A percentile compares a stretch with the other conserved stretches of the same genome.
These are phyloP conservation scores for Kryptopterus vitreolus DNA, from an alignment of 2,797 vertebrate genomes.

Conservation along the genomic window DNA sequence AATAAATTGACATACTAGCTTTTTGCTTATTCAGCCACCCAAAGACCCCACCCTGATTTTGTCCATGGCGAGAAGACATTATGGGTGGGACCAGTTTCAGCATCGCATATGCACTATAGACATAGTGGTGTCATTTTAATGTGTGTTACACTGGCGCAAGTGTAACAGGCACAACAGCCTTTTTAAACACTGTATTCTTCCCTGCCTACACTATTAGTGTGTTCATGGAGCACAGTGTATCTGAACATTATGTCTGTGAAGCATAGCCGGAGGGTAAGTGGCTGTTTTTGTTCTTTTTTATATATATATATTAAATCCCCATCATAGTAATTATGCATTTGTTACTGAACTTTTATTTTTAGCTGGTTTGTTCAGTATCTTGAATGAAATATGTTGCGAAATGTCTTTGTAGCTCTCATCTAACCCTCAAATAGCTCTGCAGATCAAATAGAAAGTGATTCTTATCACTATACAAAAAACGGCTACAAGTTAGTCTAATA, in stretches of 20 bases:
- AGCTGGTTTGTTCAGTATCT: not conserved
- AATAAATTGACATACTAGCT: no score
- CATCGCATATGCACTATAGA: not conserved
- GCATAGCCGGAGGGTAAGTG: slow-evolving; percentile 12
- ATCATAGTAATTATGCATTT: not conserved
- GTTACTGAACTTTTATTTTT: not conserved
- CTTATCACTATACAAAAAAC: no score
- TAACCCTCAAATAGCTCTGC: not conserved
- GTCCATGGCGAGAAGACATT: not conserved
- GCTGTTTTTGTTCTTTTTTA: not conserved
- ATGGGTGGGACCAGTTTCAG: not conserved
- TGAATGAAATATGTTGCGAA: not conserved
- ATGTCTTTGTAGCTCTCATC: not conserved
- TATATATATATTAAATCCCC: not conserved
- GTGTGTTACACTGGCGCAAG: not conserved
- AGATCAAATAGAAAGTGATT: not conserved
- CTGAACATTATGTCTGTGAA: not conserved
- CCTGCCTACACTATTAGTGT: not conserved
- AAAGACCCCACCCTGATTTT: not conserved
- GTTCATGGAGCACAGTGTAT: not conserved
- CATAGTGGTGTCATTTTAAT: not conserved
- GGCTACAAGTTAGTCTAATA: not conserved
- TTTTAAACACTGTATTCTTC: not conserved
- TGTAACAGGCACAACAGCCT: slow-evolving; percentile 2
- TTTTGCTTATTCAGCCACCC: no score